Base-by-base conservation (phyloP, 2,113 vertebrate species). In the Strix uralensis region DNA sequence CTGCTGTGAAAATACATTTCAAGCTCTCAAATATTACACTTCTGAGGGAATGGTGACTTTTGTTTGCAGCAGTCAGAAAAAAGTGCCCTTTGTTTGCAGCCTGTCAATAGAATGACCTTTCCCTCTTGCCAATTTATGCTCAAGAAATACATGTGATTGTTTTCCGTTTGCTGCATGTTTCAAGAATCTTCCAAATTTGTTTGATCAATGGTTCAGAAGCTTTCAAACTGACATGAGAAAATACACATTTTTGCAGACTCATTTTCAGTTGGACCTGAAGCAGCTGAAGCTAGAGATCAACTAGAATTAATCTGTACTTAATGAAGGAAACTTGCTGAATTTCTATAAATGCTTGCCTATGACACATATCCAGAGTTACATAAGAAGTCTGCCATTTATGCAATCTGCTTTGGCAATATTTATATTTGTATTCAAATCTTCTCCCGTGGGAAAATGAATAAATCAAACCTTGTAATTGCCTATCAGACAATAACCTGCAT, bases 371-470 rank as follows among this genome's bases (percentile, higher is more conserved):
- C 59, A 90, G 55, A 74, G 73, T 97, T 94, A 89, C 52, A 62
- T 94, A 95, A 94, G 49, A 86, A 47, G 55, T 36, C 79, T 95
- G 25, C 73, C 83, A 93, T 96, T 95, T 94, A 91, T 83, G 83
- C 83, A 96, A n/a, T 84, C 65, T 55, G 83, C 92, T 97, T 94
- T 92, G 67, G 32, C 88, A 95, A 88, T 94, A 87, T 96, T 96
- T 97, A 42, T 96, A 78, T 96, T 96, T 97, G 75, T 92, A 92
- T 85, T 95, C 62, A 91, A 91, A 96, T 85, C 29, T 90, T 90
- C 47, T 93, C 63, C n/a, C 74, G 74, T 63, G 47, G 90, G 79
- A 91, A 94, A 94, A 92, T 59, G 73, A 90, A 80, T 58, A 86
- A 83, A 96, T 93, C 66, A 71, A 90, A 62, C 38, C 22, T 71